These are phyloP conservation scores for Felis chaus DNA, from an alignment of 2,113 vertebrate genomes.

Conservation along the genomic window DNA sequence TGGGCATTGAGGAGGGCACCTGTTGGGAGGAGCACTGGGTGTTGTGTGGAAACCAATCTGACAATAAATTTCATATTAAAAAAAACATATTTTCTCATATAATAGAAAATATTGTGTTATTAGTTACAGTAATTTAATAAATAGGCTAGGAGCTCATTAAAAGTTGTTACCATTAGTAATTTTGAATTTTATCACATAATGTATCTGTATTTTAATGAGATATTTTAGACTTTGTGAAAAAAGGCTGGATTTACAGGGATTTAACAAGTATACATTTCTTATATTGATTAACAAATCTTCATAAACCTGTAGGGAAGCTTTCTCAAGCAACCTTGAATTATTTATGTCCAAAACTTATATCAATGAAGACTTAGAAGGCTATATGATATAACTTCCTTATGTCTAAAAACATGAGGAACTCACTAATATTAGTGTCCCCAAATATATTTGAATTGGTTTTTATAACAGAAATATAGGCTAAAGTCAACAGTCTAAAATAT, in stretches of 20 bases:
- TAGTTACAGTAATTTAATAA: not conserved
- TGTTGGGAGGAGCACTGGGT: too few relatives aligned
- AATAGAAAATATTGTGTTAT: not conserved
- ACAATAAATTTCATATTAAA: too few relatives aligned
- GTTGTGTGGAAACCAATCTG: too few relatives aligned
- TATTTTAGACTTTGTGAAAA: not conserved
- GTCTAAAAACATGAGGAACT: not conserved
- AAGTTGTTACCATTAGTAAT: not conserved
- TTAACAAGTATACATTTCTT: not conserved
- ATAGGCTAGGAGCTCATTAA: not conserved
- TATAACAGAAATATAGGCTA: not conserved
- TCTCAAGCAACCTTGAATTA: not conserved
- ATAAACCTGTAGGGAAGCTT: not conserved
- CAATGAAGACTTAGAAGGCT: not conserved
- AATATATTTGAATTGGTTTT: not conserved
- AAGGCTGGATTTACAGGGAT: not conserved
- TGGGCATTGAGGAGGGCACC: too few relatives aligned
- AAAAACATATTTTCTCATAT: not conserved
- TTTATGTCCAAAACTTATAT: not conserved
- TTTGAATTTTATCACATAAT: not conserved
- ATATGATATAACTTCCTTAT: not conserved
- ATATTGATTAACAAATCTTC: not conserved
- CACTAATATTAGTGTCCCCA: not conserved
- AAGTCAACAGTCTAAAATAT: not conserved
- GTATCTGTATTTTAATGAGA: not conserved